Evolutionary conservation across 2,888 invertebrate species (phyloP).

Genomic region (Chromoteleia sp.): DNA sequence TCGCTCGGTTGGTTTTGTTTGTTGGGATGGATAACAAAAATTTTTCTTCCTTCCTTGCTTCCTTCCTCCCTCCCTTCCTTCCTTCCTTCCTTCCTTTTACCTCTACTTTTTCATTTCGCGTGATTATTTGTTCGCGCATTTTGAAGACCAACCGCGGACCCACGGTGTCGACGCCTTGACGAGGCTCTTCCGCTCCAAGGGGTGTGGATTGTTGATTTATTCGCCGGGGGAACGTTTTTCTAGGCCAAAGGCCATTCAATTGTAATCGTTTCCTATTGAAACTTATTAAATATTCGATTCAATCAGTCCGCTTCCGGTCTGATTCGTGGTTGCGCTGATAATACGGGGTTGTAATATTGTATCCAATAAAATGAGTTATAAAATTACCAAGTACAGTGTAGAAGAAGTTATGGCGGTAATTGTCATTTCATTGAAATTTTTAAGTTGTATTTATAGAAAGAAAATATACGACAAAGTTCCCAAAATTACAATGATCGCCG

Average conservation of each 20-base stretch:
- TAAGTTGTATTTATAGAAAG: too few species aligned
- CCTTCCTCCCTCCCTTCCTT: too few species aligned
- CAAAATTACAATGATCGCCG: too few species aligned
- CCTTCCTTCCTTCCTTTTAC: too few species aligned
- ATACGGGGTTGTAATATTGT: too few species aligned
- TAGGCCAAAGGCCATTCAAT: slow-evolving; percentile 53
- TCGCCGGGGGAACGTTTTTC: slow-evolving; percentile 18
- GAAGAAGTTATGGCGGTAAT: too few species aligned
- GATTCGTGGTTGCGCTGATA: slow-evolving; percentile 1
- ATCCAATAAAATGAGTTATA: too few species aligned
- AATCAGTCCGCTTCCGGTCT: slow-evolving; percentile 19
- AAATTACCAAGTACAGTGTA: too few species aligned
- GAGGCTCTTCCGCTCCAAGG: slow-evolving; percentile 30
- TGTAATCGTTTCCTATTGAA: slow-evolving; percentile 48
- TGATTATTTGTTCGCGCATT: slow-evolving; percentile 46
- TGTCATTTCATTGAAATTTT: too few species aligned
- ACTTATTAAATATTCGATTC: slow-evolving; percentile 44
- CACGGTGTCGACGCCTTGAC: slow-evolving; percentile 52
- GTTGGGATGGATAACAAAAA: slow-evolving; percentile 11
- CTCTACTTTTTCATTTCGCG: too few species aligned
- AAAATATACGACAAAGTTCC: too few species aligned
- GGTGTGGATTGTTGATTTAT: slow-evolving; percentile 51
- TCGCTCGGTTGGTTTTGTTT: slow-evolving; percentile 14
- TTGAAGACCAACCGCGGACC: slow-evolving; percentile 20
- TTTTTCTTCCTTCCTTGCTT: neutral